Conservation (phyloP, 2,888 invertebrate species). For the Cepaea hortensis region DNA sequence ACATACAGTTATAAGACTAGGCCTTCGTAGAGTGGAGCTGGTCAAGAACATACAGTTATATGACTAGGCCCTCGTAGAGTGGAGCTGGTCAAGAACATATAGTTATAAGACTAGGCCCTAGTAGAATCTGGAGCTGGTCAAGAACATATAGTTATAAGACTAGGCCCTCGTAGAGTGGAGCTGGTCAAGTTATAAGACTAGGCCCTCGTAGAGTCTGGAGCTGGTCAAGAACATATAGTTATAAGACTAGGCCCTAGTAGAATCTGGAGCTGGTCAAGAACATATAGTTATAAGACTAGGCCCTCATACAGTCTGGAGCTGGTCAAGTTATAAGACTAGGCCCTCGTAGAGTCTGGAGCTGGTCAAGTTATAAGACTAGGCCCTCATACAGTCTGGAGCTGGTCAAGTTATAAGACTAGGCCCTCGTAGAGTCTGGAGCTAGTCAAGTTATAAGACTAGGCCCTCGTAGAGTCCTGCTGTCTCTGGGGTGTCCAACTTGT, state of each 20-base stretch:
- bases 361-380: slow-evolving; percentile 53
- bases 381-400: neutral
- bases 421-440: neutral
- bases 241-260: slow-evolving; percentile 46
- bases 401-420: slow-evolving; percentile 58
- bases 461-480: slow-evolving; percentile 68
- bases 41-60: no score
- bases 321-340: slow-evolving; percentile 59
- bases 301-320: neutral
- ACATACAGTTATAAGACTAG: no score
- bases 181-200: slow-evolving; percentile 58
- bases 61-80: no score
- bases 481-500: slow-evolving; percentile 64
- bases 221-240: no score
- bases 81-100: no score
- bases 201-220: slow-evolving; percentile 55
- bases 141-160: no score
- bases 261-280: no score
- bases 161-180: neutral
- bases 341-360: slow-evolving; percentile 54
- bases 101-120: no score
- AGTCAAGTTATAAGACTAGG: slow-evolving; percentile 59
- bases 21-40: no score
- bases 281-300: no score
- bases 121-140: no score